Conservation (phyloP, 2,888 invertebrate species). For the Molanna angustata region DNA sequence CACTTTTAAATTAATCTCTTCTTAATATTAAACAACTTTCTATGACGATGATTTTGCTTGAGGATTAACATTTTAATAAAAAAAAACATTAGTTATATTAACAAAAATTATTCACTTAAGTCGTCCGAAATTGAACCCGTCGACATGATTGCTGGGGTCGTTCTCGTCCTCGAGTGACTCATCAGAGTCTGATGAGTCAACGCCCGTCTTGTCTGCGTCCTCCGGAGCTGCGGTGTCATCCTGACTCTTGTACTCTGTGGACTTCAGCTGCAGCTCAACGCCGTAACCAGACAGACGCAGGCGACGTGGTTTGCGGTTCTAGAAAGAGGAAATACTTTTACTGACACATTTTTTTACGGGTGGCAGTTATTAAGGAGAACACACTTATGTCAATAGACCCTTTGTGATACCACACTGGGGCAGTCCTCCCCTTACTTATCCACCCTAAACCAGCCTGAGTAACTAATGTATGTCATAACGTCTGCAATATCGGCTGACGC, state of each 20-base stretch:
- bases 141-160: slow-evolving; percentile 69
- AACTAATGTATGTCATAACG: too few species aligned
- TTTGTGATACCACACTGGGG: too few species aligned
- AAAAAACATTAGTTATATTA: too few species aligned
- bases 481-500: too few species aligned
- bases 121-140: slow-evolving; percentile 87
- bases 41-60: too few species aligned
- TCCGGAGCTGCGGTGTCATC: slow-evolving; percentile 77
- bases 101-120: slow-evolving; percentile 79
- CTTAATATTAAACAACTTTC: too few species aligned
- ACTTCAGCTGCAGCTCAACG: slow-evolving; percentile 97
- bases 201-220: slow-evolving; percentile 54
- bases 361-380: background rate
- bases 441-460: too few species aligned
- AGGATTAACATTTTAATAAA: too few species aligned
- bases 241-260: slow-evolving; percentile 98
- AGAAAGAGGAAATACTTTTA: background rate
- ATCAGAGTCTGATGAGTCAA: slow-evolving; percentile 38
- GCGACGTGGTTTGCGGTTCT: slow-evolving; percentile 49
- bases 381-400: too few species aligned
- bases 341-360: background rate
- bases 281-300: slow-evolving; percentile 94
- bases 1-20: too few species aligned
- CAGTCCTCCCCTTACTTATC: too few species aligned
- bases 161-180: slow-evolving; percentile 50